A percentile compares a stretch with the other conserved stretches of the same genome.
Evolutionary conservation across 2,888 invertebrate genomes (phyloP).

Genomic region (Aphidoletes aphidimyza): DNA sequence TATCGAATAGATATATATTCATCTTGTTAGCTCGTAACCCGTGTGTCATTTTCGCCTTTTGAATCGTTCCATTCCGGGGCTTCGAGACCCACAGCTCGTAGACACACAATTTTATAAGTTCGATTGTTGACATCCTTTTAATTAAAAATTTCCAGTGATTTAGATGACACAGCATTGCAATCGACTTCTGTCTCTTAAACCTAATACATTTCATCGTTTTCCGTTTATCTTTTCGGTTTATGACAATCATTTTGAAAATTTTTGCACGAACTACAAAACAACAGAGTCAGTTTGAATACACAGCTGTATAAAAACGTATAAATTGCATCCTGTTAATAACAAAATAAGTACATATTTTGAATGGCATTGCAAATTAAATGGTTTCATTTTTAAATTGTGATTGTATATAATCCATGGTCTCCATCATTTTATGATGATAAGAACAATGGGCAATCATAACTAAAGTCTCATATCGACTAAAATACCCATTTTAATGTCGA

Average conservation of each 20-base stretch:
- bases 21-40: background rate
- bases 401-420: background rate
- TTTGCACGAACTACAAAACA: background rate
- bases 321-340: constrained; percentile 18
- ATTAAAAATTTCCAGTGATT: constrained; percentile 37
- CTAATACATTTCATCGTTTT: background rate
- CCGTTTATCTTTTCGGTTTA: background rate
- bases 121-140: background rate
- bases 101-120: background rate
- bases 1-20: constrained; percentile 19
- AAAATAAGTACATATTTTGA: background rate
- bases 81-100: background rate
- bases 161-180: background rate
- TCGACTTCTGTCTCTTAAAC: background rate
- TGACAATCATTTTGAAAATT: background rate
- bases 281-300: background rate
- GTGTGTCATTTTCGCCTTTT: background rate
- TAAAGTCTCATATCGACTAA: background rate
- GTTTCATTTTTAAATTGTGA: background rate
- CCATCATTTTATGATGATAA: background rate
- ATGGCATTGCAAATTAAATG: background rate
- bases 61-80: background rate
- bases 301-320: background rate
- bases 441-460: background rate
- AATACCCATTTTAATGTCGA: background rate